Evolutionary conservation across 2,797 vertebrate genomes (phyloP), one percentile per base, ranked within the genome.

Genomic region (Steatocranus sp.): DNA sequence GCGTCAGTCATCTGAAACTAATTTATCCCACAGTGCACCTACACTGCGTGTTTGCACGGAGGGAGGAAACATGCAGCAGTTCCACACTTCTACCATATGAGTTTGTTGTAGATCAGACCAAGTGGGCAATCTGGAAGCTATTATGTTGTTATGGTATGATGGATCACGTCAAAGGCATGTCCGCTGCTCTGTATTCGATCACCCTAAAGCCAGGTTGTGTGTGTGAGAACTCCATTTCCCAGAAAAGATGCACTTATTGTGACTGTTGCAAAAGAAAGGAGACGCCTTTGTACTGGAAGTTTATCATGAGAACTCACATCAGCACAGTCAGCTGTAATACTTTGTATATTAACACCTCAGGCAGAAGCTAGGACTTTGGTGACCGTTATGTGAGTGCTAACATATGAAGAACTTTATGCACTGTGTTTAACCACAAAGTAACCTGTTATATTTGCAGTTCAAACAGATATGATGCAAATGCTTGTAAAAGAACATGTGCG

Each of bases 131-230:
- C 92, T 94, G 92, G 93, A 93, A 93, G 74, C 83, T 32, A 92
- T 94, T 89, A 92, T 11, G 50, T 66, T 68, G 76, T 86, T 61
- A 11, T 56, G 75, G 56, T 68, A 75, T 76, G 85, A 88, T 88
- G 86, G 86, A 91, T 93, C 91, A 92, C 81, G 90, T 87, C 23
- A 75, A 88, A 93, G 86, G 89, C 91, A 93, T 87, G 92, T 91
- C 90, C 75, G 84, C 86, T 81, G 82, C 83, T 89, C 93, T 87
- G 93, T 50, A 7, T 53, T 93, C 76, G 86, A 84, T 93, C 90
- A 80, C 90, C 83, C 81, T 93, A 86, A 92, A 92, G 56, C 74
- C 58, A 25, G 70, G n/a, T 81, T 58, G 80, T 68, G 87, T 86
- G 91, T 63, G 48, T 89, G 90, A 86, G 86, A 93, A 51, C 79